Conservation (phyloP, 2,888 invertebrate species). For the Spatulosminthurus flaviceps region DNA sequence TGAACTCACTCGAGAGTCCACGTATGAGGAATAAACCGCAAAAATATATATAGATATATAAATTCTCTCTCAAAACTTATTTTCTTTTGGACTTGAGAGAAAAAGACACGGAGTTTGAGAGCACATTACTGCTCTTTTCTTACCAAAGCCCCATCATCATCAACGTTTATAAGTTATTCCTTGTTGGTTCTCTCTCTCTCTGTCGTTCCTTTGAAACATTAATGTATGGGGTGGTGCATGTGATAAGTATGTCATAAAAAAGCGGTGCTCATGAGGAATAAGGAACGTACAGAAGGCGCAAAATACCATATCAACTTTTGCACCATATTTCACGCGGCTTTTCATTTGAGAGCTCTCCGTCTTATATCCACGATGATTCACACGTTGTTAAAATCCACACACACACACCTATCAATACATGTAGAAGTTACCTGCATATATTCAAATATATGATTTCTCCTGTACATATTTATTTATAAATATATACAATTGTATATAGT, state of each 20-base stretch:
- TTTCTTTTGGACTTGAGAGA: not conserved
- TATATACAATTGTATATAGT: too few relatives aligned
- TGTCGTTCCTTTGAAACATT: too few relatives aligned
- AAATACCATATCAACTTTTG: too few relatives aligned
- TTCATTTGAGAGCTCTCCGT: not conserved
- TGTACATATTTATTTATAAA: too few relatives aligned
- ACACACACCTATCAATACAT: not conserved
- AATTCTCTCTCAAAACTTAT: conserved; percentile 12
- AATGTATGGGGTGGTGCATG: too few relatives aligned
- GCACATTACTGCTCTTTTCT: not conserved
- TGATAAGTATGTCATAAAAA: too few relatives aligned
- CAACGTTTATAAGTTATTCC: conserved; percentile 11
- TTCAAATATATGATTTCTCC: too few relatives aligned
- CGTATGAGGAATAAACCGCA: conserved; percentile 32
- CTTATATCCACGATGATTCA: not conserved
- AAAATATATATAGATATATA: too few relatives aligned
- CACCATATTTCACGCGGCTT: too few relatives aligned
- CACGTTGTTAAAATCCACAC: not conserved
- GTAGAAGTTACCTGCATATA: too few relatives aligned
- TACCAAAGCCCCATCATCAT: not conserved
- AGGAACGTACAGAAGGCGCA: too few relatives aligned
- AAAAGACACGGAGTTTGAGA: not conserved
- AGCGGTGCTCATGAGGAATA: too few relatives aligned
- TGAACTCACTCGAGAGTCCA: conserved; percentile 36
- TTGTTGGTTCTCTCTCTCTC: not conserved